These are phyloP conservation scores for Drosophila recens DNA, from an alignment of 2,888 invertebrate genomes.

Conservation along the genomic window DNA sequence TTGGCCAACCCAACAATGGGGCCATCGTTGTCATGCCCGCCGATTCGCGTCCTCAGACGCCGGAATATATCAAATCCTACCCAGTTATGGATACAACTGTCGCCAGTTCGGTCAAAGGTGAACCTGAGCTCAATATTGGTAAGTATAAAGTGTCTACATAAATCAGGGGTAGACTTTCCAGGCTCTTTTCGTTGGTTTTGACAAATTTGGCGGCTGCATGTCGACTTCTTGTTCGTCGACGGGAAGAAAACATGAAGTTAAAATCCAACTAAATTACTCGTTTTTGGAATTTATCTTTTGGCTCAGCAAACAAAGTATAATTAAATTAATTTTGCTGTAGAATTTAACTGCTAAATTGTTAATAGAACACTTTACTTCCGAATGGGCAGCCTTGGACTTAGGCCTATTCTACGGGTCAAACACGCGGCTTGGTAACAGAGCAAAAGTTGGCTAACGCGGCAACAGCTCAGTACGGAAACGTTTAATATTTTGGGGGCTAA, in stretches of 20 bases:
- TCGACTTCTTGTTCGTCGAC: too few relatives aligned
- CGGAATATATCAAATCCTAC: conserved; percentile 85
- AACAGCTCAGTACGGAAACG: conserved; percentile 41
- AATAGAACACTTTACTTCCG: conserved; percentile 9
- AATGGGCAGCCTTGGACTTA: conserved; percentile 25
- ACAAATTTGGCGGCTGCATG: neutral
- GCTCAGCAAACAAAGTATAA: too few relatives aligned
- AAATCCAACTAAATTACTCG: too few relatives aligned
- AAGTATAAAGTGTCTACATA: conserved; percentile 45
- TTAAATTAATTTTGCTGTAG: too few relatives aligned
- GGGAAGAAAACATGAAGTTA: too few relatives aligned
- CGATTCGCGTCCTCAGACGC: conserved; percentile 84
- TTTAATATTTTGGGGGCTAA: conserved; percentile 31
- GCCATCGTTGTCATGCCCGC: conserved; percentile 76
- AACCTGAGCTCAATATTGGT: conserved; percentile 85
- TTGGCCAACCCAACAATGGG: conserved; percentile 36
- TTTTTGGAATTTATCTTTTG: too few relatives aligned
- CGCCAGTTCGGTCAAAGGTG: conserved; percentile 85
- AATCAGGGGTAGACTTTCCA: neutral
- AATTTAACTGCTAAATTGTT: neutral
- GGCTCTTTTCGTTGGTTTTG: neutral
- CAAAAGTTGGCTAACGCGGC: neutral
- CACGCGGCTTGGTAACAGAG: conserved; percentile 28
- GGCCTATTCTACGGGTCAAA: conserved; percentile 19
- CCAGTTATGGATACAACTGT: conserved; percentile 86